Evolutionary conservation across 2,113 vertebrate species (phyloP).

Genomic region (Tachuris rubrigastra): DNA sequence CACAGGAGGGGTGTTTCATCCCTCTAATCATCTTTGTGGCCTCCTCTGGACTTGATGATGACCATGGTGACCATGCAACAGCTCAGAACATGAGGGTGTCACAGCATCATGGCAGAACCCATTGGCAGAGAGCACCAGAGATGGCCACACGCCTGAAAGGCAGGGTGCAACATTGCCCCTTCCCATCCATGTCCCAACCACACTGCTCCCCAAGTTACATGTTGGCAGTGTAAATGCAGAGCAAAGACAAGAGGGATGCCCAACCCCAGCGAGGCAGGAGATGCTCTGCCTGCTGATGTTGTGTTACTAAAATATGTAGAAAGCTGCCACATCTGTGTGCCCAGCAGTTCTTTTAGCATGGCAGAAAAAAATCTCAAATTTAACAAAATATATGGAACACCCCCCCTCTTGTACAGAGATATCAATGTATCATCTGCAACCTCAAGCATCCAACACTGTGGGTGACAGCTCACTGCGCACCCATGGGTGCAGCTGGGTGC

Average conservation of each 20-base stretch:
- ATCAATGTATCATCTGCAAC: not conserved
- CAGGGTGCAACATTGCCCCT: accelerated
- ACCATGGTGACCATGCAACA: accelerated
- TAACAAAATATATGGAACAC: not conserved
- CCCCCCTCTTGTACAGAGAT: not conserved
- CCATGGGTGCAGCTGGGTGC: not conserved
- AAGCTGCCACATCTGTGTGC: not conserved
- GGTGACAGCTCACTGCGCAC: not conserved
- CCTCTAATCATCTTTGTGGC: not conserved
- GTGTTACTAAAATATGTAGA: not conserved
- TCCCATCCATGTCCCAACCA: not conserved
- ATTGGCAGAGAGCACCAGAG: not conserved
- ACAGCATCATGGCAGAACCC: accelerated
- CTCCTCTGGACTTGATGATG: not conserved
- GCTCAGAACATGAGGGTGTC: not conserved
- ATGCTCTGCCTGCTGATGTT: not conserved
- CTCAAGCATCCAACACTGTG: accelerated
- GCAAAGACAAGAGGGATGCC: not conserved
- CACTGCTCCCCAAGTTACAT: not conserved
- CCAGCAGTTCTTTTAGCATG: not conserved
- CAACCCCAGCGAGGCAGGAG: not conserved
- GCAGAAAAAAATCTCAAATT: not conserved
- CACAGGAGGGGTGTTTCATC: not conserved
- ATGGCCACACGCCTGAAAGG: accelerated
- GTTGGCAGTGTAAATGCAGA: not conserved